These are phyloP conservation scores for Heteractis magnifica DNA, from an alignment of 92 coral and sea anemone species.

Conservation along the genomic window DNA sequence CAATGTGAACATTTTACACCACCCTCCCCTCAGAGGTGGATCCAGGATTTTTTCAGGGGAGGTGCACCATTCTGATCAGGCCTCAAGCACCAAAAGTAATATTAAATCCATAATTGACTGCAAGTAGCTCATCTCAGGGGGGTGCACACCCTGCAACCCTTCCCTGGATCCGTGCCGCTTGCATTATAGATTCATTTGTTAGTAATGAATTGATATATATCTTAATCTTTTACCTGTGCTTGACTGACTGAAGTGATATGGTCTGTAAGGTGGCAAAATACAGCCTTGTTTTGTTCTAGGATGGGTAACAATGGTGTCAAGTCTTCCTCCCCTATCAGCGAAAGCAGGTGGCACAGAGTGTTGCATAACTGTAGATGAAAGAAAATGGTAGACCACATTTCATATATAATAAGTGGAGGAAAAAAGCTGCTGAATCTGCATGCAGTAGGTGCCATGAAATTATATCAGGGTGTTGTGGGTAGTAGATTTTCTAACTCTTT, in stretches of 20 bases:
- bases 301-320: constrained; percentile 40
- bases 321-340: constrained; percentile 58
- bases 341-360: constrained; percentile 81
- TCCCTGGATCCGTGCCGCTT: too few species aligned
- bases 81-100: too few species aligned
- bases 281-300: constrained; percentile 38
- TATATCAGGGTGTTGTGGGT: too few species aligned
- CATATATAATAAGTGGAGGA: background rate
- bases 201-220: background rate
- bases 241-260: constrained; percentile 32
- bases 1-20: too few species aligned
- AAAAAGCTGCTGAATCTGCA: background rate
- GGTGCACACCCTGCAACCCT: too few species aligned
- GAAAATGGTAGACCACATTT: background rate
- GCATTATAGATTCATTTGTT: background rate
- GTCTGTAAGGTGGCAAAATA: constrained; percentile 25
- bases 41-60: background rate
- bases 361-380: constrained; percentile 57
- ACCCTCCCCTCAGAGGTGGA: background rate
- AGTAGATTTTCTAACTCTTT: too few species aligned
- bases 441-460: too few species aligned
- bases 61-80: too few species aligned
- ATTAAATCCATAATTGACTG: too few species aligned
- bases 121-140: too few species aligned
- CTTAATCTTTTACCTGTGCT: constrained; percentile 30